Evolutionary conservation across 2,113 vertebrate species (phyloP), one percentile per base, ranked within the genome.

Genomic region (Passerina amoena): DNA sequence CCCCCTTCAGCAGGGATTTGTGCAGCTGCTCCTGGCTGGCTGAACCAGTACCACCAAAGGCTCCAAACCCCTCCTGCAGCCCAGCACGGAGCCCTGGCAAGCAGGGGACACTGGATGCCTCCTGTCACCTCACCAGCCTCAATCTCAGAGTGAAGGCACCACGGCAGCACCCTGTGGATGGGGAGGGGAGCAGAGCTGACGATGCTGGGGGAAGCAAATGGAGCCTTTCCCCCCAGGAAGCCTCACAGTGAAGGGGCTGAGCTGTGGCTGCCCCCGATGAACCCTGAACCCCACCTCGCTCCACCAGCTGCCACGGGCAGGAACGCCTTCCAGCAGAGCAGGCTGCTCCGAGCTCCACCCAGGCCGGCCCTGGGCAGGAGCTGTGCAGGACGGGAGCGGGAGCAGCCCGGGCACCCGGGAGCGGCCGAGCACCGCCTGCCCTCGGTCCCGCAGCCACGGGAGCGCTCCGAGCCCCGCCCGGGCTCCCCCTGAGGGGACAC

Each of bases 351-450:
- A 47, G 45, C n/a, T 9, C 24, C 13, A 14, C 68, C 45, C 38
- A 27, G 1, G 6, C 9, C 10, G 17, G 54, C 47, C 35, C 5
- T 1, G 2, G 24, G 21, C 38, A 53, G 53, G 1, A 20, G 15
- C 5, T 44, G 37, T 76, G 37, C 37, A 30, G 37, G 12, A 50
- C 24, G 0, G 2, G 9, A 27, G 23, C 16, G 7, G 47, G 35
- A 5, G 19, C 8, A 60, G 5, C 12, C 2, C 3, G 1, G 10
- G 12, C 6, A 31, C 15, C 28, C 6, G 20, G 20, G 22, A 22
- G 12, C 3, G 8, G 40, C 51, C 47, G 1, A 16, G 33, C 19
- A 30, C 1, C 0, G 10, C 8, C 6, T 3, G 0, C 23, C 4
- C 19, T 3, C 33, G 6, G 22, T 2, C 42, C n/a, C 11, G 6